These are phyloP conservation scores for Lepidochrysops patricia DNA, from an alignment of 2,888 invertebrate species.

Conservation along the genomic window DNA sequence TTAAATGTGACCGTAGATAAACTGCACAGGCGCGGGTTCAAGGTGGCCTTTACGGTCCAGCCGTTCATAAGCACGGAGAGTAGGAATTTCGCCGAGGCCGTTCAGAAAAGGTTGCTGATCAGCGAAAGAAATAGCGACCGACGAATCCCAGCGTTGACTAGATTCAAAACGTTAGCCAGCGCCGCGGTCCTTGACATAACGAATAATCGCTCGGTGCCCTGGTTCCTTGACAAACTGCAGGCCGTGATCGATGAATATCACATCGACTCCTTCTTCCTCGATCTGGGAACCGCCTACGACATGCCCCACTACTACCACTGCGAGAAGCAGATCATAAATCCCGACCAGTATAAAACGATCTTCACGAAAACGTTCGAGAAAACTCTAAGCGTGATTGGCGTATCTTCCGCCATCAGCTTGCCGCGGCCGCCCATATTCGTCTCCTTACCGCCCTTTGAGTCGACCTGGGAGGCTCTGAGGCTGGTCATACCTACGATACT, in stretches of 20 bases:
- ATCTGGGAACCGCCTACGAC: conserved; percentile 87
- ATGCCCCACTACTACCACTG: conserved; percentile 91
- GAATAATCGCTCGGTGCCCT: conserved; percentile 84
- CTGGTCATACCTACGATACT: conserved; percentile 90
- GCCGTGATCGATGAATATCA: conserved; percentile 81
- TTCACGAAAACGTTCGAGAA: conserved; percentile 79
- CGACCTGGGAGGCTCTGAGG: conserved; percentile 89
- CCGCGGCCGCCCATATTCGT: conserved; percentile 91
- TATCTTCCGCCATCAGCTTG: conserved; percentile 86
- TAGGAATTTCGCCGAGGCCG: conserved; percentile 85
- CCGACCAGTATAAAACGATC: conserved; percentile 86
- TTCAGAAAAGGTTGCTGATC: conserved; percentile 82
- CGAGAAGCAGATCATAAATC: conserved; percentile 81
- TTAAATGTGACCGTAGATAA: conserved; percentile 86
- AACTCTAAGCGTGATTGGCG: conserved; percentile 81
- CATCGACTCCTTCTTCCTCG: conserved; percentile 89
- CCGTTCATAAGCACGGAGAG: conserved; percentile 93
- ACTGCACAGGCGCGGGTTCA: conserved; percentile 87
- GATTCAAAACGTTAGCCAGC: conserved; percentile 86
- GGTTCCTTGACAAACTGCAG: conserved; percentile 84
- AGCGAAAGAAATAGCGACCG: conserved; percentile 86
- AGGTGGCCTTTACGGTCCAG: conserved; percentile 90
- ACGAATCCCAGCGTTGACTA: conserved; percentile 86
- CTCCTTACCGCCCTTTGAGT: conserved; percentile 87
- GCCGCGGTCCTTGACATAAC: conserved; percentile 92